phyloP scores from a whole-genome alignment of 2,113 vertebrate genomes.

The Atlantisia rogersi region DNA sequence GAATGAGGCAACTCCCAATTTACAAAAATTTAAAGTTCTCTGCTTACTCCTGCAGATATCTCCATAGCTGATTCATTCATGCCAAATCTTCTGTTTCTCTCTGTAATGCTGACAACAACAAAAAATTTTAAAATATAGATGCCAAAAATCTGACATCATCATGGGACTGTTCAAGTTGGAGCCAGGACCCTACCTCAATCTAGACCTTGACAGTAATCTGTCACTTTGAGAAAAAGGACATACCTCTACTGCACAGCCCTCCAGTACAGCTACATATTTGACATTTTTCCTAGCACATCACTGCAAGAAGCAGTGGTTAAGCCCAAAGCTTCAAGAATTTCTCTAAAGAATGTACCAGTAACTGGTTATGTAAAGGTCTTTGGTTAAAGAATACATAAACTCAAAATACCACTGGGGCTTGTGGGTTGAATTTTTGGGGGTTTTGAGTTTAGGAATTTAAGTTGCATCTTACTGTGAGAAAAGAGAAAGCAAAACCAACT shows the following conservation, averaged over 20 bases:
- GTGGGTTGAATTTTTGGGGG: slow-evolving; percentile 39
- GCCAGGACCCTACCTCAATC: background rate
- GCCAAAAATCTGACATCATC: slow-evolving; percentile 15
- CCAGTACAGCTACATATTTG: slow-evolving; percentile 21
- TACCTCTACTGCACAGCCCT: background rate
- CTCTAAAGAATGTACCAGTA: slow-evolving; percentile 55
- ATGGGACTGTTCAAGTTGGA: background rate
- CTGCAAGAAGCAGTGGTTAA: slow-evolving; percentile 47
- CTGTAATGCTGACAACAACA: background rate
- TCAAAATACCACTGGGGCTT: slow-evolving; percentile 52
- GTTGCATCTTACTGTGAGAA: slow-evolving; percentile 49
- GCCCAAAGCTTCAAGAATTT: slow-evolving; percentile 54
- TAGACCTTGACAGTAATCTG: background rate
- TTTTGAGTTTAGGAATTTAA: slow-evolving; percentile 42
- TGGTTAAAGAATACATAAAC: slow-evolving; percentile 55
- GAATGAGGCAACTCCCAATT: background rate
- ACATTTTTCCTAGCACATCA: slow-evolving; percentile 54
- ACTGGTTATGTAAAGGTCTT: slow-evolving; percentile 55
- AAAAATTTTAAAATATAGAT: background rate
- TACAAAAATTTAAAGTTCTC: background rate
- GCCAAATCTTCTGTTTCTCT: background rate
- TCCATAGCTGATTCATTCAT: background rate
- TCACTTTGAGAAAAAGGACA: background rate
- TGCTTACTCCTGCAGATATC: slow-evolving; percentile 16
- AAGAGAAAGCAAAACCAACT: slow-evolving; percentile 56